These are phyloP conservation scores for Eupelmus urozonus DNA, from an alignment of 2,888 invertebrate species.

Conservation along the genomic window DNA sequence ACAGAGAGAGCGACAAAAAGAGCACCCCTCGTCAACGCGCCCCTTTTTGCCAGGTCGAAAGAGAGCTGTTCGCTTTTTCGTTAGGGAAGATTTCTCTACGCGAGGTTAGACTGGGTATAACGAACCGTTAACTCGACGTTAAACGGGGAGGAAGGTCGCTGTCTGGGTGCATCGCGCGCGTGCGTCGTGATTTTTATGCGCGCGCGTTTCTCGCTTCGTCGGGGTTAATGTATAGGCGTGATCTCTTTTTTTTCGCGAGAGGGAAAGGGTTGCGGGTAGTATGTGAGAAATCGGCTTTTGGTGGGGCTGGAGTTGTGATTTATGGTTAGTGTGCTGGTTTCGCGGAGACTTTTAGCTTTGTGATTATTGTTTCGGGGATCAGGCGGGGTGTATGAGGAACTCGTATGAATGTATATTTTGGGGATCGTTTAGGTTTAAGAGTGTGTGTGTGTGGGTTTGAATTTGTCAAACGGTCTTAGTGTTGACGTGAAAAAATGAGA, in stretches of 20 bases:
- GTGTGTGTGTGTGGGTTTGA: background rate
- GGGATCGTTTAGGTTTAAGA: background rate
- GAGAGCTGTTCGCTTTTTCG: constrained; percentile 12
- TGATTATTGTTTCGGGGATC: no score
- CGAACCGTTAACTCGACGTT: constrained; percentile 75
- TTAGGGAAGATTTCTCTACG: constrained; percentile 29
- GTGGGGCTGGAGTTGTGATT: background rate
- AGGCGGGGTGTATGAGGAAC: background rate
- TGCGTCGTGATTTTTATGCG: constrained; percentile 24
- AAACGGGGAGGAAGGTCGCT: constrained; percentile 67
- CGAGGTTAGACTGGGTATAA: constrained; percentile 72
- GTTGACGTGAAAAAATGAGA: constrained; percentile 26
- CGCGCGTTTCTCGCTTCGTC: constrained; percentile 25
- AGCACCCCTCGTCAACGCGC: constrained; percentile 71
- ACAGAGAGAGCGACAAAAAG: constrained; percentile 71
- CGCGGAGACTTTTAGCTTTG: background rate
- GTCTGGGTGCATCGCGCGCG: no score
- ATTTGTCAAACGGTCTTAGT: constrained; percentile 21
- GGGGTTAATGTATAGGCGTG: background rate
- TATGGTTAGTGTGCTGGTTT: constrained; percentile 5
- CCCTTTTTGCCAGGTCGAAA: no score
- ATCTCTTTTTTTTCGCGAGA: constrained; percentile 1
- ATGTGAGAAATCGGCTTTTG: background rate
- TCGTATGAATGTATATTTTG: no score
- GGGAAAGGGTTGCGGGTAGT: background rate